Conservation (phyloP, 2,888 invertebrate species). For the Phyllotreta cruciferae region DNA sequence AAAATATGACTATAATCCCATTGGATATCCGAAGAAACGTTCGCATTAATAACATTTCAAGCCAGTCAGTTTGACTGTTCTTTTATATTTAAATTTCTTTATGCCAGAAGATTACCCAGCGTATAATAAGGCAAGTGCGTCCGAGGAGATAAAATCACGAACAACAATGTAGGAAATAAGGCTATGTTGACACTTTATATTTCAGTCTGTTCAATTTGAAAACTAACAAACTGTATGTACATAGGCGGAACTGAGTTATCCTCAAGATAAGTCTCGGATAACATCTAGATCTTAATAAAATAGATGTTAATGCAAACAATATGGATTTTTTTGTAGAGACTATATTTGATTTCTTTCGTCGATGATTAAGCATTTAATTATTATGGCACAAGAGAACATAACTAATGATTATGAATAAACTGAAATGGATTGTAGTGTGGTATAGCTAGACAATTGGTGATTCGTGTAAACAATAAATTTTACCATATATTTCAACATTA, state of each 20-base stretch:
- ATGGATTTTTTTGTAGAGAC: not conserved
- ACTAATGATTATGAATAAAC: no score
- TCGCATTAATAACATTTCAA: conserved; percentile 33
- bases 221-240: conserved; percentile 32
- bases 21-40: conserved; percentile 31
- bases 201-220: conserved; percentile 30
- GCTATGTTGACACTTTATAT: conserved; percentile 36
- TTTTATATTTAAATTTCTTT: conserved; percentile 36
- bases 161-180: conserved; percentile 38
- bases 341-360: no score
- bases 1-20: conserved; percentile 33
- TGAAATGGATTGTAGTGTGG: no score
- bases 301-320: conserved; percentile 16
- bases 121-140: conserved; percentile 33
- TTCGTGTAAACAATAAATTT: no score
- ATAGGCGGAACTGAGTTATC: conserved; percentile 25
- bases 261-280: conserved; percentile 3
- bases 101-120: conserved; percentile 35
- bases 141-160: conserved; percentile 34
- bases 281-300: conserved; percentile 17
- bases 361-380: no score
- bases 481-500: conserved; percentile 27
- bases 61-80: conserved; percentile 36
- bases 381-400: no score
- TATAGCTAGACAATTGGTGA: no score